Conservation (phyloP, 2,888 invertebrate genomes). For the Brachyptera putata region DNA sequence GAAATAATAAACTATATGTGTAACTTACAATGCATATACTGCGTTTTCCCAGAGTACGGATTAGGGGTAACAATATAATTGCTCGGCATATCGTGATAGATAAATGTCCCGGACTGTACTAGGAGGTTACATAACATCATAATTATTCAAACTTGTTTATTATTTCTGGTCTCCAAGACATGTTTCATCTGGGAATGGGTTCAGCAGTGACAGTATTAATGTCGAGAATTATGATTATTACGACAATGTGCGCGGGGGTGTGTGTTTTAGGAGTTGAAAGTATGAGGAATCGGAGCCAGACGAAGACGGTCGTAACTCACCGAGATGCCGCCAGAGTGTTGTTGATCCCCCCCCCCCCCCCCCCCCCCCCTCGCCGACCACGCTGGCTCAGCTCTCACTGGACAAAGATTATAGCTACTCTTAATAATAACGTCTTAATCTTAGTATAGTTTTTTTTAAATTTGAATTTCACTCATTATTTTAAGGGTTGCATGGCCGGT, state of each 20-base stretch:
- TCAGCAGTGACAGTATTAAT: slow-evolving; percentile 24
- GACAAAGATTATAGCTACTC: neutral
- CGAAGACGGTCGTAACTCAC: slow-evolving; percentile 24
- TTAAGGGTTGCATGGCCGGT: too few species aligned
- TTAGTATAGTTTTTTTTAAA: too few species aligned
- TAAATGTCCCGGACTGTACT: neutral
- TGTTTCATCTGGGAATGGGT: slow-evolving; percentile 9
- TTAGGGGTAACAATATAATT: neutral
- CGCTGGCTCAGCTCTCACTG: neutral
- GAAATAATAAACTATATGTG: too few species aligned
- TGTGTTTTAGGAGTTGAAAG: slow-evolving; percentile 15
- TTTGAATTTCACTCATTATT: too few species aligned
- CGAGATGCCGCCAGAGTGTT: slow-evolving; percentile 23
- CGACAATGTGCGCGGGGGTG: slow-evolving; percentile 22
- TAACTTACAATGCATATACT: too few species aligned
- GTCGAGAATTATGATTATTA: slow-evolving; percentile 28
- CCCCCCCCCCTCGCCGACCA: neutral
- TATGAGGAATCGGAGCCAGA: slow-evolving; percentile 21
- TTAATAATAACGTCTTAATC: too few species aligned
- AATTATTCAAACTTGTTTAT: slow-evolving; percentile 11
- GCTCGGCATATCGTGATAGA: neutral
- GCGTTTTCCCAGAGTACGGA: neutral
- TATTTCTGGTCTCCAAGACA: slow-evolving; percentile 5
- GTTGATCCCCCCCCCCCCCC: slow-evolving; percentile 20
- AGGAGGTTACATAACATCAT: neutral